Evolutionary conservation across 2,888 invertebrate species (phyloP).

Genomic region (Girardia tigrina): DNA sequence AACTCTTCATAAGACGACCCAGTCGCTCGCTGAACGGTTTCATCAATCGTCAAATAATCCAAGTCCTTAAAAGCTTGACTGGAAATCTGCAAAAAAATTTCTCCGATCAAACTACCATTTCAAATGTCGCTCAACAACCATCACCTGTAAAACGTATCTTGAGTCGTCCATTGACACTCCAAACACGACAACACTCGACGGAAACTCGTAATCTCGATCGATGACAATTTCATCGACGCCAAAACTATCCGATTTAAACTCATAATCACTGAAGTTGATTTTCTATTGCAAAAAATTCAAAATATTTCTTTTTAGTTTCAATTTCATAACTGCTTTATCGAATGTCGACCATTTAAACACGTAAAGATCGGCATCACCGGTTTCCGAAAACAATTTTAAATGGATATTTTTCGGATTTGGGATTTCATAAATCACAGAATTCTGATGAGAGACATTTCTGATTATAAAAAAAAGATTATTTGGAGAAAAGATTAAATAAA

Average conservation of each 20-base stretch:
- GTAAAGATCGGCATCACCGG: not conserved
- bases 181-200: not conserved
- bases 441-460: not conserved
- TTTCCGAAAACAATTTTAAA: not conserved
- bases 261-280: conserved; percentile 6
- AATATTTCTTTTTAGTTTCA: not conserved
- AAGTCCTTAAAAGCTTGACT: not conserved
- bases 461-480: not conserved
- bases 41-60: not conserved
- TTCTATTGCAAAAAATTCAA: not conserved
- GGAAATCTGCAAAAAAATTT: not conserved
- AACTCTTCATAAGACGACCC: not conserved
- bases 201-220: not conserved
- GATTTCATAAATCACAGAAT: not conserved
- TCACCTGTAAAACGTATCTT: not conserved
- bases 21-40: not conserved
- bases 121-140: no score
- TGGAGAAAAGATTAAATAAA: not conserved
- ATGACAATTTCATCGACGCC: not conserved
- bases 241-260: conserved; percentile 7
- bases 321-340: not conserved
- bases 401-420: not conserved
- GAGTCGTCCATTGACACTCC: not conserved
- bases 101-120: no score
- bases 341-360: not conserved